phyloP scores from a whole-genome alignment of 2,888 invertebrate genomes.

The Phragmatobia fuliginosa region DNA sequence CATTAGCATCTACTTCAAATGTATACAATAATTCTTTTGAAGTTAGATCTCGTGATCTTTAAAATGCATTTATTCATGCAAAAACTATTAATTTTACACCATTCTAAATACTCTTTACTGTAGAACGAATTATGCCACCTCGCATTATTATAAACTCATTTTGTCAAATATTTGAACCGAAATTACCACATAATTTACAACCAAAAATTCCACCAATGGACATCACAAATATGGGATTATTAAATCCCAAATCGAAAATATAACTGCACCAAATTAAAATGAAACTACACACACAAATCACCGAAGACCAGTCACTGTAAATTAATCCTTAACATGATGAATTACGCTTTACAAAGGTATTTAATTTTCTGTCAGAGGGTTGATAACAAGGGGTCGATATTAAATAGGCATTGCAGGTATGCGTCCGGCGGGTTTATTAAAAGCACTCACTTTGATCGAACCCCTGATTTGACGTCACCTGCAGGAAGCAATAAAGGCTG shows the following conservation, averaged over 20 bases:
- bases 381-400: constrained; percentile 36
- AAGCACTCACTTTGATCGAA: constrained; percentile 82
- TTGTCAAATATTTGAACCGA: not conserved
- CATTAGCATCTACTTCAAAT: no score
- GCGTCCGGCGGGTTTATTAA: constrained; percentile 76
- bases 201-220: constrained; percentile 24
- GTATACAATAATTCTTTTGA: no score
- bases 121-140: not conserved
- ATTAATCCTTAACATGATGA: constrained; percentile 20
- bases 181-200: constrained; percentile 26
- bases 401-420: constrained; percentile 52
- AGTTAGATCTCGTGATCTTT: no score
- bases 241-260: constrained; percentile 29
- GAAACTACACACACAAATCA: constrained; percentile 17
- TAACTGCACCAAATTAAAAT: constrained; percentile 40
- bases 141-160: not conserved
- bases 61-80: not conserved
- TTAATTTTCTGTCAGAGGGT: constrained; percentile 21
- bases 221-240: constrained; percentile 22
- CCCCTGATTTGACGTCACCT: constrained; percentile 78
- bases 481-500: constrained; percentile 79
- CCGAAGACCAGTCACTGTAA: constrained; percentile 23
- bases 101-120: not conserved
- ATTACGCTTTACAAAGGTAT: constrained; percentile 16
- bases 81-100: no score